Percentiles rank a stretch among this genome's conserved stretches.
Conservation (phyloP, 2,888 invertebrate genomes). For the Ophion obscuratus region DNA sequence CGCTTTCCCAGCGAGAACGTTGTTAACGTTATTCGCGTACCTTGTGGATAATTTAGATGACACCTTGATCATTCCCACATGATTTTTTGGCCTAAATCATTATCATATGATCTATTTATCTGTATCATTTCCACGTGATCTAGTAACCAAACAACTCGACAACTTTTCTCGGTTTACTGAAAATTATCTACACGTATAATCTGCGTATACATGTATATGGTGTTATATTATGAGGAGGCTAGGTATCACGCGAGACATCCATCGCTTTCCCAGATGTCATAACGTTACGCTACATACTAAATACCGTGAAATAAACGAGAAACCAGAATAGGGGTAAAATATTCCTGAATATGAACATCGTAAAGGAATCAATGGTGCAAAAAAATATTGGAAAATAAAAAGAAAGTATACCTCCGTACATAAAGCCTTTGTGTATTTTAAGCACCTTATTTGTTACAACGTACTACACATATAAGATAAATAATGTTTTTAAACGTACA, state of each 20-base stretch:
- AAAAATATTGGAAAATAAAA: constrained; percentile 2
- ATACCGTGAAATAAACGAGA: not conserved
- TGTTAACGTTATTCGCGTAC: too few relatives aligned
- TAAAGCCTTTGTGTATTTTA: too few relatives aligned
- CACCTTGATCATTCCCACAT: too few relatives aligned
- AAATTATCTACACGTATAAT: not conserved
- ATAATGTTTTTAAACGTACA: not conserved
- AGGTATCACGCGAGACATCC: constrained; percentile 72
- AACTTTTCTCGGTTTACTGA: too few relatives aligned
- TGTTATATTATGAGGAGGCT: constrained; percentile 13
- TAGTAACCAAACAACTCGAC: too few relatives aligned
- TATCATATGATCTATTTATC: too few relatives aligned
- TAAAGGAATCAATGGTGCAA: not conserved
- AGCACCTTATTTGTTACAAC: too few relatives aligned
- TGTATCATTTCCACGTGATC: too few relatives aligned
- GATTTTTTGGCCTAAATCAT: too few relatives aligned
- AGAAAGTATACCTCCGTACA: not conserved
- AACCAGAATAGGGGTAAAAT: constrained; percentile 22
- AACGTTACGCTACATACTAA: constrained; percentile 10
- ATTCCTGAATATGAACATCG: constrained; percentile 38
- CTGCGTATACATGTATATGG: not conserved
- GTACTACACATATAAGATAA: too few relatives aligned
- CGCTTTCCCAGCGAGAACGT: too few relatives aligned
- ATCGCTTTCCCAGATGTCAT: constrained; percentile 52
- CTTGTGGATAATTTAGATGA: too few relatives aligned